Evolutionary conservation across 2,113 vertebrate species (phyloP).

Genomic region (Ciconia stormi): DNA sequence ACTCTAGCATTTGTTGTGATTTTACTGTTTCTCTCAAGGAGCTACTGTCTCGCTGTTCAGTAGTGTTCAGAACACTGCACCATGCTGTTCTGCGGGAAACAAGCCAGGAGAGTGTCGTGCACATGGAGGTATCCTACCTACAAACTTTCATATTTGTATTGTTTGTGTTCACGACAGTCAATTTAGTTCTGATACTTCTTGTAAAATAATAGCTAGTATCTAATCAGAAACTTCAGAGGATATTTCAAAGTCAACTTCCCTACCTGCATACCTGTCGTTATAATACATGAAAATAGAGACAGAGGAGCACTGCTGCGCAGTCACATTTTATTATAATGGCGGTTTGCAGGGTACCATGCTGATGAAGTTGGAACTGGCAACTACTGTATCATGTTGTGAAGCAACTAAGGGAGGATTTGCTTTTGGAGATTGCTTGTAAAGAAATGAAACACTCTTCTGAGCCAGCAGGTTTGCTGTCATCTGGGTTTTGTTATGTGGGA

Average conservation of each 20-base stretch:
- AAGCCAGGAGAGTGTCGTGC: background rate
- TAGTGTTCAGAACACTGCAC: background rate
- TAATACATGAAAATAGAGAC: background rate
- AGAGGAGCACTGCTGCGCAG: background rate
- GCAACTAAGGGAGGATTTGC: background rate
- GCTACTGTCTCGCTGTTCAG: accelerated
- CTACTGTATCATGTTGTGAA: background rate
- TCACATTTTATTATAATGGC: background rate
- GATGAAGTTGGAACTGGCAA: background rate
- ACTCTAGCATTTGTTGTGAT: background rate
- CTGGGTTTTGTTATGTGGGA: background rate
- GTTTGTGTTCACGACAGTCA: background rate
- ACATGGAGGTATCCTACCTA: background rate
- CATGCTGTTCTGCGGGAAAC: background rate
- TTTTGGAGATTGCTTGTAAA: background rate
- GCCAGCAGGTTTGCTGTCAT: background rate
- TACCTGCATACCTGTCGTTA: background rate
- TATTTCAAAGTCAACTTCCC: background rate
- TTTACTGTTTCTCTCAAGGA: background rate
- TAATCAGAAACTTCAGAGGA: background rate
- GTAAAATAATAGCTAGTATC: background rate
- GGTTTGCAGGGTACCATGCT: background rate
- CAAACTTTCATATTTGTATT: background rate
- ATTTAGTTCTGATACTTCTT: background rate
- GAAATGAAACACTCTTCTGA: background rate